Percentiles rank a stretch among this genome's conserved stretches.
Conservation (phyloP, 2,888 invertebrate species). For the Muschampia plurimacula region DNA sequence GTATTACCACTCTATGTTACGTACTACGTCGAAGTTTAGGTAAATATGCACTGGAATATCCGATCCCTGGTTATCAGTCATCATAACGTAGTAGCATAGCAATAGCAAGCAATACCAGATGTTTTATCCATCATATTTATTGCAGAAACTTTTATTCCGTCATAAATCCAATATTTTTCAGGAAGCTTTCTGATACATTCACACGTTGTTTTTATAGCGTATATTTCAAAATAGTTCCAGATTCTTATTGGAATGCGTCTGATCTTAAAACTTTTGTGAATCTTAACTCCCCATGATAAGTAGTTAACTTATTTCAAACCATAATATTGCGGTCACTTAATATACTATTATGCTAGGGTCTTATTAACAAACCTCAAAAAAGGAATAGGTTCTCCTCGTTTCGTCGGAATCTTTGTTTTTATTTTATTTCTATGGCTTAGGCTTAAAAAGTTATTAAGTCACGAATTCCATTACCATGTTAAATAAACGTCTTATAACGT, state of each 20-base stretch:
- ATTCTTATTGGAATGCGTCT: constrained; percentile 8
- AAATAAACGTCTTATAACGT: not conserved
- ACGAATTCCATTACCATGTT: no score
- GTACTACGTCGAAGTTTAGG: no score
- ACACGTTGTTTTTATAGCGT: not conserved
- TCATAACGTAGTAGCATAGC: not conserved
- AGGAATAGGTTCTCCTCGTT: no score
- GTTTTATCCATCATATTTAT: constrained; percentile 30
- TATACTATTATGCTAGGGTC: no score
- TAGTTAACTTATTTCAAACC: no score
- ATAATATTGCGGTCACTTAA: no score
- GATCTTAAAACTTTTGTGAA: not conserved
- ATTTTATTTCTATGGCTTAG: no score
- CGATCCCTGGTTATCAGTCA: not conserved
- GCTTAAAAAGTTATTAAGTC: no score
- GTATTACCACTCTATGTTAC: no score
- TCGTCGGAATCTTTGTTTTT: no score
- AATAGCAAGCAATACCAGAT: constrained; percentile 23
- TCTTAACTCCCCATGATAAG: not conserved
- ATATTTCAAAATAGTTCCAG: not conserved
- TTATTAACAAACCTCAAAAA: no score
- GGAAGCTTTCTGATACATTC: constrained; percentile 15
- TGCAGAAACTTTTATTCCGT: constrained; percentile 23
- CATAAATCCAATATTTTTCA: constrained; percentile 25
- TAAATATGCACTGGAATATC: no score